Evolutionary conservation across 2,888 invertebrate species (phyloP).

Genomic region (Sericinus montela): DNA sequence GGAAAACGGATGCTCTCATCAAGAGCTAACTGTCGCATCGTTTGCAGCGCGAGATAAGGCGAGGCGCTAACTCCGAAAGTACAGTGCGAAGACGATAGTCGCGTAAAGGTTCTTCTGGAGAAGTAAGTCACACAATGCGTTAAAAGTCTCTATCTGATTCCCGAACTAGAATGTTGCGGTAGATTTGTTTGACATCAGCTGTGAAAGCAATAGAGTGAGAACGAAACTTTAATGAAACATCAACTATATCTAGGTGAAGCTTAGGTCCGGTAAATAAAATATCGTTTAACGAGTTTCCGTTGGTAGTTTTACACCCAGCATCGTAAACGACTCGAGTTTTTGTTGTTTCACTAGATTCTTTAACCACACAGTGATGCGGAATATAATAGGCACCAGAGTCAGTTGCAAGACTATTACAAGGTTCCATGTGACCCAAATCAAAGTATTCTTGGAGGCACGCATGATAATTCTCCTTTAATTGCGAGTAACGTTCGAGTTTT

Average conservation of each 20-base stretch:
- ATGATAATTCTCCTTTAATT: too few species aligned
- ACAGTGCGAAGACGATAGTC: background rate
- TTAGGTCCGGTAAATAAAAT: background rate
- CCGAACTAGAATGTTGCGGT: background rate
- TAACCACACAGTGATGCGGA: background rate
- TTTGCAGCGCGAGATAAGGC: too few species aligned
- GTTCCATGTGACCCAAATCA: background rate
- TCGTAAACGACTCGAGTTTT: too few species aligned
- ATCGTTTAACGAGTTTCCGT: background rate
- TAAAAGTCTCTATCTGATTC: background rate
- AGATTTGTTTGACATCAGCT: background rate
- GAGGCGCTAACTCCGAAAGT: too few species aligned
- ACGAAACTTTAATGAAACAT: background rate
- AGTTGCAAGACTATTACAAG: background rate
- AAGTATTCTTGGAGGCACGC: background rate
- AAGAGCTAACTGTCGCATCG: too few species aligned
- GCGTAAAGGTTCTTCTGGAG: background rate
- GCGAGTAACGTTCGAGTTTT: too few species aligned
- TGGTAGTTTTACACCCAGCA: background rate
- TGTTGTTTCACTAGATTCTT: background rate
- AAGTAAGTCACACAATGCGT: background rate
- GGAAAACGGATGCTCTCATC: too few species aligned
- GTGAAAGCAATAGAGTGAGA: background rate
- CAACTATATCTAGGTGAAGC: background rate
- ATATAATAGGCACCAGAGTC: background rate